A percentile compares a stretch with the other conserved stretches of the same genome.
Evolutionary conservation across 2,888 invertebrate genomes (phyloP).

Genomic region (Lobophora halterata): DNA sequence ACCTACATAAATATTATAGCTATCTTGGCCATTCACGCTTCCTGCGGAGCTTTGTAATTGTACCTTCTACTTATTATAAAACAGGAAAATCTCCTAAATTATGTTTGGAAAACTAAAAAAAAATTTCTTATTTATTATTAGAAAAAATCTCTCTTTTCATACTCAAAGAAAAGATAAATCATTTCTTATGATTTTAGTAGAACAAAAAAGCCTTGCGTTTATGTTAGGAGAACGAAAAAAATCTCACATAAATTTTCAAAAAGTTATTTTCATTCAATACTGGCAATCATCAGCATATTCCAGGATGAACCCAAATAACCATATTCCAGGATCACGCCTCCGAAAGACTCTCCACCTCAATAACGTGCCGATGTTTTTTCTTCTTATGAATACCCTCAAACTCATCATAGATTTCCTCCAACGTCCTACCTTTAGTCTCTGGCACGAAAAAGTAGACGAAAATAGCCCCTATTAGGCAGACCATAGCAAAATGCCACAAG

Average conservation of each 20-base stretch:
- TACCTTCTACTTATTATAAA: too few relatives aligned
- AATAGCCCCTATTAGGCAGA: constrained; percentile 79
- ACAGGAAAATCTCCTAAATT: too few relatives aligned
- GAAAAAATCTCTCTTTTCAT: too few relatives aligned
- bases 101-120: too few relatives aligned
- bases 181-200: too few relatives aligned
- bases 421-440: constrained; percentile 83
- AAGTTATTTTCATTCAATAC: neutral
- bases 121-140: too few relatives aligned
- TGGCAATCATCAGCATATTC: constrained; percentile 3
- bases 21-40: too few relatives aligned
- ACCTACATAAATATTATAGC: neutral
- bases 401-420: constrained; percentile 79
- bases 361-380: constrained; percentile 67
- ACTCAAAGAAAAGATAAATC: too few relatives aligned
- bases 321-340: constrained; percentile 41
- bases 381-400: constrained; percentile 70
- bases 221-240: too few relatives aligned
- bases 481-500: constrained; percentile 84
- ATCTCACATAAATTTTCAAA: too few relatives aligned
- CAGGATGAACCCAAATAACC: constrained; percentile 26
- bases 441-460: constrained; percentile 85
- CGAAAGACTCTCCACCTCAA: constrained; percentile 65
- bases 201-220: too few relatives aligned
- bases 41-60: too few relatives aligned